Conservation (phyloP, 2,888 invertebrate species). For the Desoria tigrina region DNA sequence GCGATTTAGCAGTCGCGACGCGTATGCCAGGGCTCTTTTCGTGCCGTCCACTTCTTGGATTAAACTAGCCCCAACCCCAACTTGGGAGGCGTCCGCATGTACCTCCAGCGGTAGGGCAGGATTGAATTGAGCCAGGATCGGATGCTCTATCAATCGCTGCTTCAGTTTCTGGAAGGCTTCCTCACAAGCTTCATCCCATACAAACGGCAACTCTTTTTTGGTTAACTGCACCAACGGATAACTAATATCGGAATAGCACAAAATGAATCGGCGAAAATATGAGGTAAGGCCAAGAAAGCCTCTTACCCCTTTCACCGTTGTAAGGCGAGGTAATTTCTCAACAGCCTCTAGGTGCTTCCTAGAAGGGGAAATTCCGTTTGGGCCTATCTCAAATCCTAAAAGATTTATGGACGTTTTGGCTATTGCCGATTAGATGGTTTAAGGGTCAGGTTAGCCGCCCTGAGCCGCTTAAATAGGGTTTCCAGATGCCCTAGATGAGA, state of each 20-base stretch:
- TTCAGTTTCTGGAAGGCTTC: too few species aligned
- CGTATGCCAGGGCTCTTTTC: neutral
- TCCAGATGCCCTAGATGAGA: too few species aligned
- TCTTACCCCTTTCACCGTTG: neutral
- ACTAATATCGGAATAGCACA: neutral
- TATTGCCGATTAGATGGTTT: too few species aligned
- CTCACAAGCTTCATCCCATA: too few species aligned
- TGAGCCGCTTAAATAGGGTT: too few species aligned
- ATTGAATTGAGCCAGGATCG: neutral
- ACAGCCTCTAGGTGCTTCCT: too few species aligned
- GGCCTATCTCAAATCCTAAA: too few species aligned
- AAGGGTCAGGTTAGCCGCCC: too few species aligned
- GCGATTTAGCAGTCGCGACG: neutral
- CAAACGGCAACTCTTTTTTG: neutral
- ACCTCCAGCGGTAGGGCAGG: neutral
- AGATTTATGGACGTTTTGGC: too few species aligned
- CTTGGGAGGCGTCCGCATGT: neutral
- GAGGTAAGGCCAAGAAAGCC: neutral
- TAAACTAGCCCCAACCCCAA: neutral
- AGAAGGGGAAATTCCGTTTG: too few species aligned
- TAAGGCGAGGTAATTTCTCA: neutral
- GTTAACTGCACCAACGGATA: neutral
- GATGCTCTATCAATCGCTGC: too few species aligned
- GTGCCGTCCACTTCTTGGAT: neutral
- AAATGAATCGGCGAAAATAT: neutral